Base-by-base conservation (phyloP, 1,140 invertebrate genomes). In the Onthophagus taurus region DNA sequence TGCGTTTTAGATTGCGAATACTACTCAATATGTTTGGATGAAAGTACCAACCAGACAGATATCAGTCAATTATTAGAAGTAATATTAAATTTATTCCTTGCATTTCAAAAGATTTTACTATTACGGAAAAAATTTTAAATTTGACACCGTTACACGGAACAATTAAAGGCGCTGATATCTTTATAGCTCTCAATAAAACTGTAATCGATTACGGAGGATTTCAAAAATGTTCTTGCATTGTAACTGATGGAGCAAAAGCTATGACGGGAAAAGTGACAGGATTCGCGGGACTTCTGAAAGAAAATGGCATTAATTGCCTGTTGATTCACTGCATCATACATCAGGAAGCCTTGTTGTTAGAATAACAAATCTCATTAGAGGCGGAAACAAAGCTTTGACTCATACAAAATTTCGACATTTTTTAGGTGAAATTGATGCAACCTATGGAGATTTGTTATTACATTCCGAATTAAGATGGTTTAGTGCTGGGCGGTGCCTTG, bases 81-180 rank as follows among this genome's bases (percentile, higher is more conserved):
- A n/a, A n/a, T n/a, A n/a, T n/a, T n/a, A 53, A 44, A 44, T 54
- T 51, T 49, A 35, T 51, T 9, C 49, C 43, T 16, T 42, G 29
- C 44, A 54, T 31, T 31, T 45, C 34, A 34, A 31, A 53, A 30
- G 51, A 53, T 53, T 52, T 52, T 41, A 41, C 43, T 31, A 50
- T 24, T 47, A 50, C 37, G 17, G 49, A 53, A 33, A 43, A 53
- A 31, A 23, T 51, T 29, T 42, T 51, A 43, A 38, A 49, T 49
- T 24, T 53, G 19, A 17, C 12, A 20, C 30, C 51, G 44, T 31
- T 51, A 26, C 24, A 51, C 45, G 51, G 45, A 44, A 44, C 42
- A 30, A 51, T 35, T 18, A 53, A 51, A 51, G 50, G 46, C 33
- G 52, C 26, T 29, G 52, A 54, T 38, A 49, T 54, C 41, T 46